These are phyloP conservation scores for Trogon surrucura DNA, from an alignment of 2,113 vertebrate species.

Conservation along the genomic window DNA sequence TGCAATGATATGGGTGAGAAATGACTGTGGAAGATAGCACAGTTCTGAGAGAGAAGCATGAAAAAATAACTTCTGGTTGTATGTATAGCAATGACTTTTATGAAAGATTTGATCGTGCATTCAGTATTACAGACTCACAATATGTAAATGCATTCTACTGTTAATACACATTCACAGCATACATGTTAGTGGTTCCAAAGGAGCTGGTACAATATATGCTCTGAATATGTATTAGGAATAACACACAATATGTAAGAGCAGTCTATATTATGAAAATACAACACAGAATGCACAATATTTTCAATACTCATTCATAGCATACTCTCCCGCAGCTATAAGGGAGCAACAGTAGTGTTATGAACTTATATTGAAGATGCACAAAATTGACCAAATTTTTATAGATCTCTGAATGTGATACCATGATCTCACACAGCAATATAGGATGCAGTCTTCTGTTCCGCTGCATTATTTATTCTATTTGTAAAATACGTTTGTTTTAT, in stretches of 20 bases:
- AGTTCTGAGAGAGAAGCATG: conserved; percentile 17
- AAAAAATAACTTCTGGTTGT: conserved; percentile 50
- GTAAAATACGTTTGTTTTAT: neutral
- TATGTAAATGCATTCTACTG: conserved; percentile 67
- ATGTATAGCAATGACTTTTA: conserved; percentile 26
- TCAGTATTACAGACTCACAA: conserved; percentile 52
- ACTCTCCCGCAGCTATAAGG: neutral
- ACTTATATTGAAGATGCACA: conserved; percentile 6
- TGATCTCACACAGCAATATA: neutral
- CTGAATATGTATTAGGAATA: conserved; percentile 67
- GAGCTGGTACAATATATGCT: conserved; percentile 54
- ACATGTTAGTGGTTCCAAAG: conserved; percentile 64
- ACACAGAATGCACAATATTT: conserved; percentile 13
- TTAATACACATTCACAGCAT: conserved; percentile 66
- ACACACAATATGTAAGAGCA: conserved; percentile 18
- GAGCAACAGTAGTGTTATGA: neutral
- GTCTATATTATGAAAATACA: conserved; percentile 33
- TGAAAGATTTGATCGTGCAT: conserved; percentile 49
- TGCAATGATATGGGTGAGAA: neutral
- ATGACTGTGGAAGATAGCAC: neutral
- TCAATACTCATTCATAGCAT: conserved; percentile 3
- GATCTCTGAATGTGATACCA: neutral
- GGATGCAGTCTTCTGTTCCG: conserved; percentile 10
- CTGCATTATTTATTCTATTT: conserved; percentile 36
- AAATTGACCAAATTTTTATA: conserved; percentile 26